A percentile compares a stretch with the other conserved stretches of the same genome.
These are phyloP conservation scores for Lates calcarifer DNA, from an alignment of 2,113 vertebrate genomes.

Conservation along the genomic window DNA sequence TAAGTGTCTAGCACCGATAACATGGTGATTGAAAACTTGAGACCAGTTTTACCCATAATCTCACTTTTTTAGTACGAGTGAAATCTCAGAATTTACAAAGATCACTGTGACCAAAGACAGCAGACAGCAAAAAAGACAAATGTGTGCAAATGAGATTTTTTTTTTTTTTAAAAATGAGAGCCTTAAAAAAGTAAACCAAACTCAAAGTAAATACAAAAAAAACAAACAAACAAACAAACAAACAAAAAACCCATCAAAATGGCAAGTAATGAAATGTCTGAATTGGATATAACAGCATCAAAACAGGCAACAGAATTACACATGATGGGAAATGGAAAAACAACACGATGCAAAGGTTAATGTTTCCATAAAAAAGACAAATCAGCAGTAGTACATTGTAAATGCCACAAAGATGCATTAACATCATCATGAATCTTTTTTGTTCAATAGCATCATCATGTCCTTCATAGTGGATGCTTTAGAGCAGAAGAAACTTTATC, in stretches of 20 bases:
- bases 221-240: too few relatives aligned
- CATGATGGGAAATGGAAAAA: background rate
- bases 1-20: background rate
- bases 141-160: slow-evolving; percentile 36
- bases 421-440: too few relatives aligned
- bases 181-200: slow-evolving; percentile 24
- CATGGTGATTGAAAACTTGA: background rate
- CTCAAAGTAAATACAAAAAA: slow-evolving; percentile 36
- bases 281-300: slow-evolving; percentile 3
- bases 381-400: background rate
- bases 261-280: background rate
- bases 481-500: too few relatives aligned
- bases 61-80: too few relatives aligned
- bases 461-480: too few relatives aligned
- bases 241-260: background rate
- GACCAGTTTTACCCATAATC: too few relatives aligned
- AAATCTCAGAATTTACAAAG: too few relatives aligned
- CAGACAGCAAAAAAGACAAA: slow-evolving; percentile 2
- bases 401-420: background rate
- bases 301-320: background rate
- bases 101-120: too few relatives aligned
- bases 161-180: slow-evolving; percentile 27
- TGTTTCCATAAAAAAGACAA: background rate
- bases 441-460: too few relatives aligned
- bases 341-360: background rate